Evolutionary conservation across 2,888 invertebrate species (phyloP).

Genomic region (Clepsis dumicolana): DNA sequence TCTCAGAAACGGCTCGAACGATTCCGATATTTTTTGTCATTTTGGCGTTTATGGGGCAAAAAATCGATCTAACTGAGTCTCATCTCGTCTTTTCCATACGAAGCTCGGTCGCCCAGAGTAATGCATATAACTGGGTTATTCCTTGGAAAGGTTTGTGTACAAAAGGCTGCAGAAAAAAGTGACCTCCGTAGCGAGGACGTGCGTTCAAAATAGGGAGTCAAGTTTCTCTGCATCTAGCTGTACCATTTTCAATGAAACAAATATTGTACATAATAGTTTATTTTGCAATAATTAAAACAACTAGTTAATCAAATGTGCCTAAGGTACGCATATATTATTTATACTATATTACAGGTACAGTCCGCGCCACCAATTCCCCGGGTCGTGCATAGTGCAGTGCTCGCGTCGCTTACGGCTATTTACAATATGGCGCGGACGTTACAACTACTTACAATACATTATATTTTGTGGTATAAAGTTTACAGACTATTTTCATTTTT

Average conservation of each 20-base stretch:
- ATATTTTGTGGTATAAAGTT: not conserved
- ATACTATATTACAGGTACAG: conserved; percentile 53
- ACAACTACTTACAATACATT: conserved; percentile 41
- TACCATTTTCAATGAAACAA: conserved; percentile 15
- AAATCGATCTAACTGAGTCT: too few species aligned
- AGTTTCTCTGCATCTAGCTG: not conserved
- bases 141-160: too few species aligned
- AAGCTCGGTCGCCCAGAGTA: too few species aligned
- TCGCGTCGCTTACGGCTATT: conserved; percentile 58
- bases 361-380: conserved; percentile 79
- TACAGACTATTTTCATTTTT: not conserved
- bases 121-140: too few species aligned
- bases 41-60: too few species aligned
- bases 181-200: too few species aligned
- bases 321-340: conserved; percentile 54
- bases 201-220: too few species aligned
- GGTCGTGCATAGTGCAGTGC: conserved; percentile 80
- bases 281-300: conserved; percentile 78
- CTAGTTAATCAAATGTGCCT: conserved; percentile 64
- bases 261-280: conserved; percentile 69
- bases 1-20: too few species aligned
- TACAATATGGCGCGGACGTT: conserved; percentile 67
- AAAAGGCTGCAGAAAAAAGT: too few species aligned
- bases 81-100: too few species aligned
- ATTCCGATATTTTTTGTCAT: too few species aligned